phyloP scores from a whole-genome alignment of 2,888 invertebrate species.

The Callimorpha dominula region DNA sequence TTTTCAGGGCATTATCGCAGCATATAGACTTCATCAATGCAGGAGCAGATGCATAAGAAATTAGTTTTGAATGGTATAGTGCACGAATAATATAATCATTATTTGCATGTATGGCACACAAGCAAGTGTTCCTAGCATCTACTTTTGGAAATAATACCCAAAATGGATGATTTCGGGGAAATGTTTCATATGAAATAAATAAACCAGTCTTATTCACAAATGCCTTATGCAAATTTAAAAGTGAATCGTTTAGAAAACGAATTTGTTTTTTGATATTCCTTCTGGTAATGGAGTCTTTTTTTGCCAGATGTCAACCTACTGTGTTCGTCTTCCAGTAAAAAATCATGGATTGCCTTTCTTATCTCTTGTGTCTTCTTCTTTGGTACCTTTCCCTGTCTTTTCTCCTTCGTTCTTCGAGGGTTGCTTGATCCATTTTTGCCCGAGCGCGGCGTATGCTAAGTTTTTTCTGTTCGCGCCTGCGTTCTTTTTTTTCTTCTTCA shows the following conservation, averaged over 20 bases:
- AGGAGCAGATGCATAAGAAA: constrained; percentile 8
- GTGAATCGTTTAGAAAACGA: constrained; percentile 27
- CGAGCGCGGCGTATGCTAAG: constrained; percentile 22
- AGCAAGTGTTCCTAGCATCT: constrained; percentile 27
- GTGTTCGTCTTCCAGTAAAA: constrained; percentile 30
- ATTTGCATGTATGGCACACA: constrained; percentile 27
- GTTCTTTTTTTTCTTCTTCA: constrained; percentile 20
- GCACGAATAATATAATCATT: constrained; percentile 19
- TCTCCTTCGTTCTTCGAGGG: constrained; percentile 30
- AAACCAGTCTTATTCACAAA: constrained; percentile 22
- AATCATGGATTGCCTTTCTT: constrained; percentile 11
- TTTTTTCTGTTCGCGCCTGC: constrained; percentile 28
- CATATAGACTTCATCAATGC: constrained; percentile 17
- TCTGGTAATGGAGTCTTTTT: constrained; percentile 33
- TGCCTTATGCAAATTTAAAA: constrained; percentile 26
- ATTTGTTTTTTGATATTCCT: constrained; percentile 28
- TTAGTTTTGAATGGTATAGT: constrained; percentile 12
- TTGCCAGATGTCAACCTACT: constrained; percentile 33
- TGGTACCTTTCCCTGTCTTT: constrained; percentile 31
- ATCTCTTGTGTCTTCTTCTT: constrained; percentile 4
- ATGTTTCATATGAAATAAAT: constrained; percentile 30
- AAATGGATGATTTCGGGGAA: constrained; percentile 30
- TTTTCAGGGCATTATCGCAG: constrained; percentile 9
- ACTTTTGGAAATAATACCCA: constrained; percentile 34
- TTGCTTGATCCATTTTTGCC: constrained; percentile 27